Evolutionary conservation across 2,888 invertebrate species (phyloP), one percentile per base, ranked within the genome.

Genomic region (Euzetes globulus): DNA sequence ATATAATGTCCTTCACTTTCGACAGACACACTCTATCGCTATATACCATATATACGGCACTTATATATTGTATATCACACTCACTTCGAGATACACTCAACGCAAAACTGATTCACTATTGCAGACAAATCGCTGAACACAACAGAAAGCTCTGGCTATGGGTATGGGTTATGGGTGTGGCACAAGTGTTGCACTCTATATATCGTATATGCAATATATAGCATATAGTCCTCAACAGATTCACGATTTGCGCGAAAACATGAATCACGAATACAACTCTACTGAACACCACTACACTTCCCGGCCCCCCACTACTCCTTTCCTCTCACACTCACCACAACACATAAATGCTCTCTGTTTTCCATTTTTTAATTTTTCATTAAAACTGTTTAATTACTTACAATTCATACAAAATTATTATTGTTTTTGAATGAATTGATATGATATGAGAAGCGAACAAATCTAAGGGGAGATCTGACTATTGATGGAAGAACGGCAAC

Each of bases 1-100:
- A 60, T 60, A 33, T 60, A 60, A 68, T 68, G 68, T 68, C 68
- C 68, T 68, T 68, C 68, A 68, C 68, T 68, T 68, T 19, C 19
- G n/a, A 52, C 52, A 52, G n/a, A 52, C 22, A 52, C 50, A 50
- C n/a, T 22, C 55, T 55, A 55, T 55, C 19, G 33, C 15, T 63
- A 17, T 68, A 68, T 68, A 60, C 7, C 33, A n/a, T 6, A 60
- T 60, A 33, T 29, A 55, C 55, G 22, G 55, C n/a, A 7, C 17
- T 22, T 50, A 50, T 27, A 58, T 27, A 58, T n/a, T 22, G n/a
- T 52, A 52, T 52, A 52, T 52, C n/a, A 22, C 52, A 52, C 7
- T 52, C n/a, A 41, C 41, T 41, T 41, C 11, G 41, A 41, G 41
- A 41, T 41, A 41, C 41, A 41, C 41, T 41, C 41, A 41, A 41